A percentile compares a stretch with the other conserved stretches of the same genome.
phyloP scores from a whole-genome alignment of 2,797 vertebrate species.

The Thunnus albacares region DNA sequence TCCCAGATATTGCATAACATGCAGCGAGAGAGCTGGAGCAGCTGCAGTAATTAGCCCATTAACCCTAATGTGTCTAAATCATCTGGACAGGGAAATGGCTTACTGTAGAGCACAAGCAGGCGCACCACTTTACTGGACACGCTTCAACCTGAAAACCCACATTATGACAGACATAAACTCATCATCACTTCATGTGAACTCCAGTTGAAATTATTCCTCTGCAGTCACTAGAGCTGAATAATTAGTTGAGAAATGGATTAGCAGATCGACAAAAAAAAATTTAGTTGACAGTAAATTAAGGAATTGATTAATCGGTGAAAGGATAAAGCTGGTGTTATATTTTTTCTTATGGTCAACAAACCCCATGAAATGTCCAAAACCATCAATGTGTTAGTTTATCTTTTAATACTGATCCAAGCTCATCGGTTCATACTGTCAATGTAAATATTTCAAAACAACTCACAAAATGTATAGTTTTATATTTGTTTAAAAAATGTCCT shows the following conservation, averaged over 20 bases:
- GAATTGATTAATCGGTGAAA: neutral
- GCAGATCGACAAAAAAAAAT: neutral
- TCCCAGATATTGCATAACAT: slow-evolving; percentile 77
- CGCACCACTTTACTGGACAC: slow-evolving; percentile 41
- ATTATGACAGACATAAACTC: slow-evolving; percentile 36
- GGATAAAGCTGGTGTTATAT: no score
- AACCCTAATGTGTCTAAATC: slow-evolving; percentile 78
- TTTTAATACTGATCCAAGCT: no score
- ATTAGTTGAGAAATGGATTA: neutral
- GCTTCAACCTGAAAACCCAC: slow-evolving; percentile 48
- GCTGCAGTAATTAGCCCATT: slow-evolving; percentile 77
- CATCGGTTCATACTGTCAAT: no score
- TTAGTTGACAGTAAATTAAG: neutral
- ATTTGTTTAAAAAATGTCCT: no score
- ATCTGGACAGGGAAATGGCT: slow-evolving; percentile 67
- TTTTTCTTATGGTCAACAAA: no score
- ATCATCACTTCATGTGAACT: slow-evolving; percentile 8
- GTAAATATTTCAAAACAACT: no score
- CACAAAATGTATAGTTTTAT: no score
- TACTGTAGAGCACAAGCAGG: slow-evolving; percentile 41
- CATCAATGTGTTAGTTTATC: no score
- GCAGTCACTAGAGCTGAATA: neutral
- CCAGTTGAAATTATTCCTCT: neutral
- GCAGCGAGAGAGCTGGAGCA: slow-evolving; percentile 60
- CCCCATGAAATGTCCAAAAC: no score